Conservation (phyloP, 2,113 vertebrate species). For the Trichomycterus rosablanca region DNA sequence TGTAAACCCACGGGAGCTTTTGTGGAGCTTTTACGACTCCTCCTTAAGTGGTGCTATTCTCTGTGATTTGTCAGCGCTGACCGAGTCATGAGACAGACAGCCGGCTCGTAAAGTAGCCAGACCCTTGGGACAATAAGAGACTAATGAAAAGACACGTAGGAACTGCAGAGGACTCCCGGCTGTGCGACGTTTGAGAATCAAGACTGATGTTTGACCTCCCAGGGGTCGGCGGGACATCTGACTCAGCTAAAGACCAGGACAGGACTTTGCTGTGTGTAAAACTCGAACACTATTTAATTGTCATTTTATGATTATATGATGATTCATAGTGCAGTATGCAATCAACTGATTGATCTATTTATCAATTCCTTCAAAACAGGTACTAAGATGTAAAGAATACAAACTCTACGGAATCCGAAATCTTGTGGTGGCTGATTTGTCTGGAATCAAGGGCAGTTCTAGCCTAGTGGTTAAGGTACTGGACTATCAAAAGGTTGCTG, state of each 20-base stretch:
- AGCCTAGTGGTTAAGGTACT: no score
- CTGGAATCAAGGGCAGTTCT: no score
- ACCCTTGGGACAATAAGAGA: constrained; percentile 30
- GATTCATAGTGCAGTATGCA: not conserved
- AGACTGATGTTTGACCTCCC: constrained; percentile 30
- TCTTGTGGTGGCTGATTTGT: no score
- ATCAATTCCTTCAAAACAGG: no score
- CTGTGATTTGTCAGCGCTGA: constrained; percentile 41
- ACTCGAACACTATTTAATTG: no score
- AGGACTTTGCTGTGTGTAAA: not conserved
- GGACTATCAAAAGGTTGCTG: no score
- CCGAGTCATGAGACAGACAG: constrained; percentile 41
- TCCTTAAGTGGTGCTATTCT: constrained; percentile 30
- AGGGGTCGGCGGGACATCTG: not conserved
- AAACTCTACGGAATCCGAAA: no score
- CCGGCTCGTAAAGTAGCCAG: constrained; percentile 39
- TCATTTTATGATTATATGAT: not conserved
- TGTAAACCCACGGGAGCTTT: constrained; percentile 35
- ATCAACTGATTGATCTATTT: no score
- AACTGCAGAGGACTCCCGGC: constrained; percentile 7
- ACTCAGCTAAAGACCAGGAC: constrained; percentile 2
- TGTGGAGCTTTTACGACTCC: constrained; percentile 41
- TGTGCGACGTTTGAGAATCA: constrained; percentile 22
- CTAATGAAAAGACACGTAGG: constrained; percentile 12
- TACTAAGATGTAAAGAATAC: no score